These are phyloP conservation scores for Cebuella pygmaea DNA, from an alignment of 2,797 vertebrate genomes.

Conservation along the genomic window DNA sequence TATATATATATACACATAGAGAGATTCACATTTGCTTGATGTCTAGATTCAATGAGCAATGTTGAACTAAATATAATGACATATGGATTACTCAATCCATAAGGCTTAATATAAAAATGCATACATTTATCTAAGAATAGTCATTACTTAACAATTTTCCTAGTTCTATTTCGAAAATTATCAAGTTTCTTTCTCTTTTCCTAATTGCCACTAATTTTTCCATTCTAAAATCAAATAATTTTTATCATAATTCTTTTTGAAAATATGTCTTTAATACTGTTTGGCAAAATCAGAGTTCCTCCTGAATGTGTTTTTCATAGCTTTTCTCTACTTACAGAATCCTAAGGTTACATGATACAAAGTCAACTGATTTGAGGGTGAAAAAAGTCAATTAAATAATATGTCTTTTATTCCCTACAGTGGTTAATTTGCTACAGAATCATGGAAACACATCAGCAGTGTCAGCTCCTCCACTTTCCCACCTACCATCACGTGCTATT, in stretches of 20 bases:
- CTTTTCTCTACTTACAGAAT: background rate
- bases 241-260: constrained; percentile 51
- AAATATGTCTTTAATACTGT: background rate
- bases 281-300: background rate
- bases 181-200: background rate
- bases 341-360: background rate
- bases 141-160: constrained; percentile 30
- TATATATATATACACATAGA: background rate
- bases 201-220: constrained; percentile 45
- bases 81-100: background rate
- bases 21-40: background rate
- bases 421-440: background rate
- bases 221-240: constrained; percentile 53
- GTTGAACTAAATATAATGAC: background rate
- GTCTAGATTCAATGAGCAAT: background rate
- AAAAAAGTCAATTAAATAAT: background rate
- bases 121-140: background rate
- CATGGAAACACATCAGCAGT: background rate
- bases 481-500: background rate
- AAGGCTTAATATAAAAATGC: constrained; percentile 42
- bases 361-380: background rate
- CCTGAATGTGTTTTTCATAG: background rate
- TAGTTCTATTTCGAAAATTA: constrained; percentile 55
- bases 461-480: background rate
- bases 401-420: background rate